Conservation (phyloP, 1,140 invertebrate genomes). For the Nasonia giraulti region DNA sequence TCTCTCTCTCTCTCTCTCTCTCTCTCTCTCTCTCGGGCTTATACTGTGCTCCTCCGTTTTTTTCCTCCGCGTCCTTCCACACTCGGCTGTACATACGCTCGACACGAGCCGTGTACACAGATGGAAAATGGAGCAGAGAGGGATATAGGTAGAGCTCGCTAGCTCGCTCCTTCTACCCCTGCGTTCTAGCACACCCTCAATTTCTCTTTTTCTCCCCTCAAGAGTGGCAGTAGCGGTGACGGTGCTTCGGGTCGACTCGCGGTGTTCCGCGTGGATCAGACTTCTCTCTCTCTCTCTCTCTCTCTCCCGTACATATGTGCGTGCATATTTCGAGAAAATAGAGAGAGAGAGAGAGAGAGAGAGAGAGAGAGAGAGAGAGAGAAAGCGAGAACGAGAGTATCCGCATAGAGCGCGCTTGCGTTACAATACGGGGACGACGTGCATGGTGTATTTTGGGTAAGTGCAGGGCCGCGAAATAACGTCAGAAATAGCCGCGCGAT, state of each 20-base stretch:
- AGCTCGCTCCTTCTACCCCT: constrained; percentile 20
- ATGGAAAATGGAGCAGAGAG: constrained; percentile 34
- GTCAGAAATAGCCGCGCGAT: constrained; percentile 43
- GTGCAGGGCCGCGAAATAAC: constrained; percentile 48
- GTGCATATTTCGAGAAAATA: background rate
- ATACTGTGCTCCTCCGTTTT: background rate
- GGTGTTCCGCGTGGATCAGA: background rate
- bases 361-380: background rate
- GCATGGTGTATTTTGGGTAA: constrained; percentile 50
- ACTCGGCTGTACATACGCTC: background rate
- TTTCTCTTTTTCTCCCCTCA: constrained; percentile 38
- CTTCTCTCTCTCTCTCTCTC: background rate
- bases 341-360: background rate
- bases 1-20: too few relatives aligned
- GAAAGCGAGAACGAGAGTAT: background rate
- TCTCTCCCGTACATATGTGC: background rate
- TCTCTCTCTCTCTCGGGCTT: too few relatives aligned
- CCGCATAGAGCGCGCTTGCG: background rate
- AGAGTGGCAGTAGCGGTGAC: background rate
- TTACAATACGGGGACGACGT: constrained; percentile 24
- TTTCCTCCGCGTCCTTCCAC: constrained; percentile 35
- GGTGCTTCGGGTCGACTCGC: background rate
- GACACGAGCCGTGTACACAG: constrained; percentile 21
- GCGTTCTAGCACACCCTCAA: constrained; percentile 24
- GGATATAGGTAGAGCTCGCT: background rate